Evolutionary conservation across 2,113 vertebrate genomes (phyloP).

Genomic region (Acanthochromis polyacanthus): DNA sequence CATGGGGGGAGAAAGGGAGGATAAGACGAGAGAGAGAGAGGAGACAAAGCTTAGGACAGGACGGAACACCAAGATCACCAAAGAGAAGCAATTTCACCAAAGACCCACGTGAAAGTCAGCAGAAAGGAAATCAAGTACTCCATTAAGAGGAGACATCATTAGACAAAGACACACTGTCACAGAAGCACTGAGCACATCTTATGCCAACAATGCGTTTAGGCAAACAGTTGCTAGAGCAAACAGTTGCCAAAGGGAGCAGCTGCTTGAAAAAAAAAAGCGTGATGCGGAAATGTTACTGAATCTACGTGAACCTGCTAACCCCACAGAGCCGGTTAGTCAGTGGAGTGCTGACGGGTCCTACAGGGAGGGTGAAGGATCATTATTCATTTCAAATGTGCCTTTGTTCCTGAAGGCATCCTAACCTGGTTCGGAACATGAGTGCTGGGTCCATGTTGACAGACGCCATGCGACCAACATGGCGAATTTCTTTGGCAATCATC

Average conservation of each 20-base stretch:
- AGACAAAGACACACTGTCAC: conserved; percentile 70
- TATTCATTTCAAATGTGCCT: not conserved
- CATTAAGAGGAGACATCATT: conserved; percentile 58
- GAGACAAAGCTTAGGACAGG: conserved; percentile 95
- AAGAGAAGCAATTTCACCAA: conserved; percentile 80
- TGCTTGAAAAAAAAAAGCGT: conserved; percentile 68
- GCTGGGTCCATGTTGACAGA: conserved; percentile 99
- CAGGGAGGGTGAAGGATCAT: not conserved
- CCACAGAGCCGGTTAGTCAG: conserved; percentile 48
- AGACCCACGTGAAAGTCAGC: conserved; percentile 83
- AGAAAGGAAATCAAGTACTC: conserved; percentile 67
- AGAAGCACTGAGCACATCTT: conserved; percentile 55
- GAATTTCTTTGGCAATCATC: conserved; percentile 99
- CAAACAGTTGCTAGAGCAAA: conserved; percentile 53
- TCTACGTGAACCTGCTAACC: conserved; percentile 61
- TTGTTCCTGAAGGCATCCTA: not conserved
- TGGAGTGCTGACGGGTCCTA: conserved; percentile 37
- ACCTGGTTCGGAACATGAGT: conserved; percentile 98
- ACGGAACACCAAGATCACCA: conserved; percentile 88
- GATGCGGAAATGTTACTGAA: conserved; percentile 45
- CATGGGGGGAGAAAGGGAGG: conserved; percentile 88
- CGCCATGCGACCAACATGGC: conserved; percentile 97
- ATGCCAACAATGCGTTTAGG: conserved; percentile 55
- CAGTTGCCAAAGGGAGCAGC: conserved; percentile 64
- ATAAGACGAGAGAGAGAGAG: conserved; percentile 89